Base-by-base conservation (phyloP, 2,113 vertebrate species). In the Limnothrissa miodon region DNA sequence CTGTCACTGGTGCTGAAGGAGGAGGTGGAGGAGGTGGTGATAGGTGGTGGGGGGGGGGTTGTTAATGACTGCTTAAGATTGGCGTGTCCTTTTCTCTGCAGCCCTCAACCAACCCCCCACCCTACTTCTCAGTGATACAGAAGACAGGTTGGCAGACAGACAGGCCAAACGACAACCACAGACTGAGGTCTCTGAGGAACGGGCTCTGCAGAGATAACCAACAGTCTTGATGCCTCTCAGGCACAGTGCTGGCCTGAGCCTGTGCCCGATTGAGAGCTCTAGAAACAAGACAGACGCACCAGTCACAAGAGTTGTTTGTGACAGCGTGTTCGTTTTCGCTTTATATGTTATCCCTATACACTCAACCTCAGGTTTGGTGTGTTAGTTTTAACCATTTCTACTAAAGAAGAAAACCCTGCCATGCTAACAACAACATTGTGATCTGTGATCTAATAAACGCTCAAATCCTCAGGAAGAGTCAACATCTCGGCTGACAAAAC, bases 401-500 rank as follows among this genome's bases (percentile, higher is more conserved):
- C 42, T 4, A 42, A 42, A 42, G 15, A 48, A 11, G 11, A 48
- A 48, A 48, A 17, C 3, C 3, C 1, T 13, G 17, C 48, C 15
- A 1, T 19, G 15, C 19, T 19, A 17, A 51, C 48, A 48, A 48
- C 15, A 11, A 13, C 15, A 15, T 11, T 15, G 10, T 48, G 46
- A 11, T 53, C 17, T 21, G 13, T 53, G 3, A 23, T 53, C 17
- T 53, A 53, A 53, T 53, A 53, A 21, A 53, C 19, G 21, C 42
- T 42, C 42, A 2, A 42, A 42, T 42, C 42, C 42, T 42, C 17
- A 23, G 2, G 19, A 48, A 53, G 17, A 85, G 90, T 87, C 89
- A 86, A 92, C 90, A 90, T 91, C 70, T 85, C 93, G 93, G 94
- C 92, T 94, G 93, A 94, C 92, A 88, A 86, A 90, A 90, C 87